Base-by-base conservation (phyloP, 2,888 invertebrate species). In the Cerastis leucographa region DNA sequence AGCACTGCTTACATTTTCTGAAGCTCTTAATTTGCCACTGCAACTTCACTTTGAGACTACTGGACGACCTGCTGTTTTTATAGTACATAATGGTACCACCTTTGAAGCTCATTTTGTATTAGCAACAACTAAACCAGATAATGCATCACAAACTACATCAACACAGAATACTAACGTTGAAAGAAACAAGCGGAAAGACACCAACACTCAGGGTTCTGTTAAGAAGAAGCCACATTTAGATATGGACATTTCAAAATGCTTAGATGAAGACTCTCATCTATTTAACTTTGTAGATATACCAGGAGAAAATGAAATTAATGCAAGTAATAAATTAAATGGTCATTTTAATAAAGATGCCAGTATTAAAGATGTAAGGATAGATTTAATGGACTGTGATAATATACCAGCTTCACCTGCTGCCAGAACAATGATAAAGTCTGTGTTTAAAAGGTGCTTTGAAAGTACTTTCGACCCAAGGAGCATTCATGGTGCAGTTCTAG, bases 61-160 rank as follows among this genome's bases (percentile, higher is more conserved):
- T 71, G 99, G 99, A 87, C 97, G 98, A 86, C 99, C 99, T 9
- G 97, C 98, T 7, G 97, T 98, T 54, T 97, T 98, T 83, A 97
- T 98, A 84, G 96, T 98, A n/a, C 97, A 98, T 87, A 98, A 98
- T 93, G 97, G 97, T 76, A 95, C 97, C 35, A 97, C 98, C 67
- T 98, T 98, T 93, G 98, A 98, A 94, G 98, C 98, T 29, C 97
- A 98, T 89, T 97, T 99, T 91, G 98, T 99, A 0, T 96, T 99
- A 87, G 98, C 99, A 12, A 99, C 98, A 1, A 94, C 98, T 62
- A 97, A 97, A 90, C 97, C 97, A 8, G 97, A 97, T 75, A 95
- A 92, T 91, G 92, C 95, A 69, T 93, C 94, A 44, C 94, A 92
- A 90, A 91, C 89, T 59, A 89, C 94, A 65, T 91, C 96, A 76